These are phyloP conservation scores for Protobothrops mucrosquamatus DNA, from an alignment of 2,113 vertebrate species.

Conservation along the genomic window DNA sequence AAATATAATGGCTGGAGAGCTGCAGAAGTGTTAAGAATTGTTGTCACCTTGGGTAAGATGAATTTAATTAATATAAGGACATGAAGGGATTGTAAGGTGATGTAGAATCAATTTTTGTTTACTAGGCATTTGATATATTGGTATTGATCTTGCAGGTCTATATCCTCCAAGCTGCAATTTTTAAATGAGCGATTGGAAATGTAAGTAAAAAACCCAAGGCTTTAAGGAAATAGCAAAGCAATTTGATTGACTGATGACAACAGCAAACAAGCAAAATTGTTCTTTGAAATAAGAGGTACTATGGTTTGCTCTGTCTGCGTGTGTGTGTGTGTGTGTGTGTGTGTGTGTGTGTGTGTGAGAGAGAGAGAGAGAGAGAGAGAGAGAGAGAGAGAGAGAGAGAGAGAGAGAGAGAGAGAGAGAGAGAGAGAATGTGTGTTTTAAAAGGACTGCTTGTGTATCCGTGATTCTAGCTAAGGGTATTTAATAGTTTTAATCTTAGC, in stretches of 20 bases:
- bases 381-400: no score
- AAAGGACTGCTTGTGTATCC: not conserved
- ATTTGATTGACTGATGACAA: not conserved
- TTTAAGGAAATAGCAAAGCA: not conserved
- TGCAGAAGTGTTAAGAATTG: not conserved
- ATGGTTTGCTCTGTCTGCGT: not conserved
- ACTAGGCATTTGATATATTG: not conserved
- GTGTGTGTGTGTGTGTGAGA: no score
- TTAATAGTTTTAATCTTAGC: not conserved
- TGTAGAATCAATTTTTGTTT: not conserved
- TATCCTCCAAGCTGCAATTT: not conserved
- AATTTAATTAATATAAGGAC: not conserved
- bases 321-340: no score
- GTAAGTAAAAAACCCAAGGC: not conserved
- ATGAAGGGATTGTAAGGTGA: not conserved
- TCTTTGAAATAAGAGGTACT: not conserved
- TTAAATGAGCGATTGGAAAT: not conserved
- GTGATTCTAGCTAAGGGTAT: not conserved
- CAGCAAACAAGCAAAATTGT: not conserved
- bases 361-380: no score
- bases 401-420: no score
- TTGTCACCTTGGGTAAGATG: not conserved
- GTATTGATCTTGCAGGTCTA: not conserved
- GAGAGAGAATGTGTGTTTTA: not conserved
- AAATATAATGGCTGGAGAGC: not conserved